Conservation (phyloP, 2,888 invertebrate genomes). For the Diaperis boleti region DNA sequence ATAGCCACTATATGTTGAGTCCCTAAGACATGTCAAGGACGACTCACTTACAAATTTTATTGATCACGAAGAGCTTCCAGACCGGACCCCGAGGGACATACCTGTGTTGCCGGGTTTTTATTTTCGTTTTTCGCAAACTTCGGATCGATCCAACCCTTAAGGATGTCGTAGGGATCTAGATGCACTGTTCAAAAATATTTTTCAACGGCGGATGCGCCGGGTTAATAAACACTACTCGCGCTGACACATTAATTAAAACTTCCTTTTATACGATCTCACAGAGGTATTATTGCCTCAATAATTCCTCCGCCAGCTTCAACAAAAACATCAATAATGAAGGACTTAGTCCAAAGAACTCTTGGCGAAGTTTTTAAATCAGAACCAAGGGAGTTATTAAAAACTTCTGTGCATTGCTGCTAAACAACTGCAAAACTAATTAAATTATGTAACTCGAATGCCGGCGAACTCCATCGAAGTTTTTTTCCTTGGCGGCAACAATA, state of each 20-base stretch:
- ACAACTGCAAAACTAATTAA: conserved; percentile 18
- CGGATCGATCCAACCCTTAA: conserved; percentile 23
- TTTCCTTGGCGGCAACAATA: conserved; percentile 1
- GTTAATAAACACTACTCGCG: conserved; percentile 1
- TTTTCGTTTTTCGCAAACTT: background rate
- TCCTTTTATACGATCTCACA: background rate
- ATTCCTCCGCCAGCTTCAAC: background rate
- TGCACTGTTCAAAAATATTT: no score
- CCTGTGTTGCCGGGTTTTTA: background rate
- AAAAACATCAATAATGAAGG: conserved; percentile 4
- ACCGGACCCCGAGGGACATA: background rate
- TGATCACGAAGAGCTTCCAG: no score
- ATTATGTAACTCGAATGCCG: conserved; percentile 7
- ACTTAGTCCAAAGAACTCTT: conserved; percentile 1
- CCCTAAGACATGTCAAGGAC: background rate
- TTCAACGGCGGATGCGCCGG: no score
- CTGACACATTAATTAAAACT: conserved; percentile 1
- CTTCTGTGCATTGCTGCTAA: conserved; percentile 1
- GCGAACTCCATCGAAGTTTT: conserved; percentile 1
- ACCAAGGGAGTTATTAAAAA: conserved; percentile 10
- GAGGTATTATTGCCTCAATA: conserved; percentile 3
- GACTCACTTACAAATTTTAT: no score
- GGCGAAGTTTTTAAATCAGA: conserved; percentile 10
- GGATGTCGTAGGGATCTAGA: conserved; percentile 6
- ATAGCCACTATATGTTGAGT: background rate